Evolutionary conservation across 2,888 invertebrate genomes (phyloP), one percentile per base, ranked within the genome.

Genomic region (Pseudococcus viburni): DNA sequence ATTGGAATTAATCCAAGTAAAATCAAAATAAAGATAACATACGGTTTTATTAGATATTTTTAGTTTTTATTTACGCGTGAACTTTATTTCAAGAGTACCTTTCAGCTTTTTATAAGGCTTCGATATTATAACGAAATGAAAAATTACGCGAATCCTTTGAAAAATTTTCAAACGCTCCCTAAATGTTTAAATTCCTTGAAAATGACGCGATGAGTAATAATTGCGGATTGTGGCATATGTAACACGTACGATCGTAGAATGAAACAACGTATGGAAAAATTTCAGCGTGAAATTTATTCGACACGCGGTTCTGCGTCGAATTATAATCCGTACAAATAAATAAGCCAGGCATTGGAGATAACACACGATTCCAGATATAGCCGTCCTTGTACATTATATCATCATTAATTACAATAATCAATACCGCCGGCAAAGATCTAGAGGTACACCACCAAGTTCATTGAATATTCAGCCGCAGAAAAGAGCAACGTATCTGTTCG

Each of bases 351-450:
- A 73, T 15, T 73, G 3, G 9, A 11, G 68, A 73, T 73, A 64
- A 64, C 64, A 73, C 68, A 73, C 68, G 11, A 73, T 73, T 26
- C 64, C 4, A 73, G 68, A 33, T 26, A 73, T 15, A 73, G 12
- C 12, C 15, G 68, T 12, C 68, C 68, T 73, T 73, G 68, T 73
- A 73, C 19, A 59, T 73, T 73, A 73, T 73, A 73, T 73, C 68
- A 73, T 73, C 26, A 73, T 73, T 26, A 73, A 73, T 73, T 26
- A 73, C 33, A 73, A 73, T 73, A 73, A 73, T 73, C 68, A 73
- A 73, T 73, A 73, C 68, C 68, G 68, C 68, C 26, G 33, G 68
- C 68, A 15, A 73, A 73, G 68, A 73, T 73, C 26, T 51, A 12
- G 12, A 51, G 51, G 19, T 59, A 33, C 26, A 33, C 1, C 26